A percentile compares a stretch with the other conserved stretches of the same genome.
Evolutionary conservation across 2,888 invertebrate genomes (phyloP).

Genomic region (Hirtodrosophila cameraria): DNA sequence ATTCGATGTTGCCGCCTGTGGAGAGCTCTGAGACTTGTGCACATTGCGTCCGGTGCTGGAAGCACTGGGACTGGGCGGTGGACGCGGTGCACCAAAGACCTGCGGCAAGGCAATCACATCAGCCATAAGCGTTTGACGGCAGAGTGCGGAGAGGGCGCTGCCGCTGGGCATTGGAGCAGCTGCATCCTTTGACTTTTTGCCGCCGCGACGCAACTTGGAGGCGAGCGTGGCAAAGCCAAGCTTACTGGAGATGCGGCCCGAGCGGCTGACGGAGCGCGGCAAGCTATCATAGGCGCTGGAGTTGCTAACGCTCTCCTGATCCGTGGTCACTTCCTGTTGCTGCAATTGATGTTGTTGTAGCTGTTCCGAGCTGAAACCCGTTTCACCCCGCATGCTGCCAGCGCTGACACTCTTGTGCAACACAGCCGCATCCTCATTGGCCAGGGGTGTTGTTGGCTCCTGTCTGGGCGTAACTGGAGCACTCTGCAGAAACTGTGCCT

Average conservation of each 20-base stretch:
- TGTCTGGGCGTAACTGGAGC: conserved; percentile 68
- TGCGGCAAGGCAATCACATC: conserved; percentile 84
- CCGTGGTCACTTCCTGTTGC: conserved; percentile 64
- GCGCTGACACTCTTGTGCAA: conserved; percentile 89
- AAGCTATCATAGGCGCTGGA: conserved; percentile 85
- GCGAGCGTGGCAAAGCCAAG: conserved; percentile 86
- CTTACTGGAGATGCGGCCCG: conserved; percentile 83
- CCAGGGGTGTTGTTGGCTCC: conserved; percentile 83
- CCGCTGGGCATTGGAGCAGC: conserved; percentile 80
- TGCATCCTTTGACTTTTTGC: conserved; percentile 65
- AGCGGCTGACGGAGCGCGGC: conserved; percentile 83
- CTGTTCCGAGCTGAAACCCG: conserved; percentile 68
- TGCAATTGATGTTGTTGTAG: conserved; percentile 8
- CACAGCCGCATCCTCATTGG: conserved; percentile 84
- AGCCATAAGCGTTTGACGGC: conserved; percentile 90
- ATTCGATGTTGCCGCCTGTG: conserved; percentile 67
- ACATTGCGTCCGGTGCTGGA: conserved; percentile 50
- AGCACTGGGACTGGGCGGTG: conserved; percentile 53
- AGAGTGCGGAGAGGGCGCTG: conserved; percentile 89
- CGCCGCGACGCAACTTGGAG: conserved; percentile 86
- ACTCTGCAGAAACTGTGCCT: conserved; percentile 88
- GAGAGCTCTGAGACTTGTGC: conserved; percentile 82
- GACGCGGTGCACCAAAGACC: conserved; percentile 39
- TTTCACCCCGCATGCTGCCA: conserved; percentile 87
- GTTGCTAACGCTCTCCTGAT: conserved; percentile 82